Evolutionary conservation across 2,113 vertebrate genomes (phyloP).

Genomic region (Crotophaga sulcirostris): DNA sequence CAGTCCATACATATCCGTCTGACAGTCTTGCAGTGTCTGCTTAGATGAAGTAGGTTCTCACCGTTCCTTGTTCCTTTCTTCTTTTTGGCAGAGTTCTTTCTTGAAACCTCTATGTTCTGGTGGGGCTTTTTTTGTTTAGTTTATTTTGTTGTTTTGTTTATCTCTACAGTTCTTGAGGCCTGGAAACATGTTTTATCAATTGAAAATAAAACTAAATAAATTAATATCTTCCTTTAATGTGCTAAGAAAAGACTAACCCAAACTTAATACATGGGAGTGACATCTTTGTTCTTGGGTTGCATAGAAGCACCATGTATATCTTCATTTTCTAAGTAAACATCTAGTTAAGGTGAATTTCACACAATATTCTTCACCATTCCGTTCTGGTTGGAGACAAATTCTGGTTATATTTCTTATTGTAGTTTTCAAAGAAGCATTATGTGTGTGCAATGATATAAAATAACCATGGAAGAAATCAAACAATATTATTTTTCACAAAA

Average conservation of each 20-base stretch:
- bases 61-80: not conserved
- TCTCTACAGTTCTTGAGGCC: not conserved
- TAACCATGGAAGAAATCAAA: not conserved
- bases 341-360: not conserved
- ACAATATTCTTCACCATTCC: not conserved
- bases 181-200: not conserved
- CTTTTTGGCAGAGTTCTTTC: not conserved
- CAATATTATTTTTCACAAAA: not conserved
- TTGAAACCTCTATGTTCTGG: not conserved
- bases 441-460: not conserved
- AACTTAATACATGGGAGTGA: not conserved
- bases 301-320: not conserved
- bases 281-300: not conserved
- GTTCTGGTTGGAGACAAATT: not conserved
- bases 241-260: not conserved
- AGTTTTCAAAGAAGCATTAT: not conserved
- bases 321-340: not conserved
- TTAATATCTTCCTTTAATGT: not conserved
- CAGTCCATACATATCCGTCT: not conserved
- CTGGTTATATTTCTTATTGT: not conserved
- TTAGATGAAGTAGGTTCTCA: not conserved
- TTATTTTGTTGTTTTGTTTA: not conserved
- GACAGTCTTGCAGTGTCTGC: not conserved
- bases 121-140: not conserved
- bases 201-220: not conserved